Conservation (phyloP, 2,888 invertebrate species). For the Incurvaria masculella region DNA sequence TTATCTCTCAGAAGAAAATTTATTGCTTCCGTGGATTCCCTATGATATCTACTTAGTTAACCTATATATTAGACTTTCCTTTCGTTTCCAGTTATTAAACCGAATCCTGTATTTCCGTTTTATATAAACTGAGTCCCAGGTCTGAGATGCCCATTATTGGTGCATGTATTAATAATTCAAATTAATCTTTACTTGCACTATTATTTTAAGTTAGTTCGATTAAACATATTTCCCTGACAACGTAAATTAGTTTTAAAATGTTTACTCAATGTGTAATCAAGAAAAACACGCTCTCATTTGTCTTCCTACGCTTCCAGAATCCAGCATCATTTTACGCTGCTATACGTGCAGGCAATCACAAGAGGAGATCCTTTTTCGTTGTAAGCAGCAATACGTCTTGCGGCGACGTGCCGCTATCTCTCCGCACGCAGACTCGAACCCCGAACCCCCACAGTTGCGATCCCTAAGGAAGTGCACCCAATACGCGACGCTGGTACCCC, state of each 20-base stretch:
- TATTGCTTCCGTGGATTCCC: conserved; percentile 58
- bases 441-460: neutral
- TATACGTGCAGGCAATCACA: neutral
- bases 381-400: conserved; percentile 57
- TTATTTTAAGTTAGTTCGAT: too few relatives aligned
- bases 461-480: neutral
- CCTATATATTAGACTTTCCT: conserved; percentile 51
- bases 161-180: too few relatives aligned
- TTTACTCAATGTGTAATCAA: too few relatives aligned
- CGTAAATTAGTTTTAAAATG: too few relatives aligned
- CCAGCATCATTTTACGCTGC: neutral
- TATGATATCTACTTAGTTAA: conserved; percentile 53
- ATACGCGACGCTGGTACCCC: conserved; percentile 24
- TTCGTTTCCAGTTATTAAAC: conserved; percentile 57
- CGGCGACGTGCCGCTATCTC: conserved; percentile 49
- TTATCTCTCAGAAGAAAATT: conserved; percentile 47
- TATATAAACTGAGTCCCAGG: too few relatives aligned
- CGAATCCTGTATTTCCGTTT: too few relatives aligned
- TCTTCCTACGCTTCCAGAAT: too few relatives aligned
- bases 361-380: conserved; percentile 29
- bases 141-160: too few relatives aligned
- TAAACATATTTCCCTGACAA: too few relatives aligned
- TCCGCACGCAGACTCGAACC: conserved; percentile 30
- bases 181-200: too few relatives aligned
- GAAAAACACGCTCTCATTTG: too few relatives aligned